Evolutionary conservation across 2,113 vertebrate genomes (phyloP).

Genomic region (Muntiacus muntjak): DNA sequence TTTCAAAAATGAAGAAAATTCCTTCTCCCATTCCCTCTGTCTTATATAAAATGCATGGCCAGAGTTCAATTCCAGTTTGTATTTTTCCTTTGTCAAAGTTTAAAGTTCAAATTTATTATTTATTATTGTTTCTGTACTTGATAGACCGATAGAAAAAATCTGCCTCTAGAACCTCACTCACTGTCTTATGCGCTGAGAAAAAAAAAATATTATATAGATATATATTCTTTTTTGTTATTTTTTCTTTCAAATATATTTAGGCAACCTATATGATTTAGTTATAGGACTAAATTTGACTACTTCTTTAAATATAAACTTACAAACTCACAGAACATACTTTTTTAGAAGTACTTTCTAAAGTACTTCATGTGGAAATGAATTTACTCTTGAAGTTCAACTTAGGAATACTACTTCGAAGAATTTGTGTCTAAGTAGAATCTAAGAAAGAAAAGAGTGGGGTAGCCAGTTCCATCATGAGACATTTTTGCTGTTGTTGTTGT

Average conservation of each 20-base stretch:
- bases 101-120: slow-evolving; percentile 28
- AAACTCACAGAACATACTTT: neutral
- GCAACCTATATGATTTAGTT: slow-evolving; percentile 3
- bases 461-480: slow-evolving; percentile 26
- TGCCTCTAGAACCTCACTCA: neutral
- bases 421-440: slow-evolving; percentile 28
- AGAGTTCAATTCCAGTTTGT: neutral
- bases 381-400: slow-evolving; percentile 18
- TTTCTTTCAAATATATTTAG: slow-evolving; percentile 12
- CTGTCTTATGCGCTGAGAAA: slow-evolving; percentile 10
- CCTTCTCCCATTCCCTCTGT: neutral
- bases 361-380: neutral
- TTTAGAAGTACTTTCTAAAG: neutral
- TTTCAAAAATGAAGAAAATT: slow-evolving; percentile 32
- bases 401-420: neutral
- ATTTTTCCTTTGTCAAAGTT: slow-evolving; percentile 54
- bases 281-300: slow-evolving; percentile 30
- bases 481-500: neutral
- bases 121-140: slow-evolving; percentile 31
- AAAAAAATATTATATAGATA: neutral
- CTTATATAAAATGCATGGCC: neutral
- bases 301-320: neutral
- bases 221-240: neutral
- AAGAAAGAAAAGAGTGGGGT: slow-evolving; percentile 16
- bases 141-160: neutral